Evolutionary conservation across 2,888 invertebrate genomes (phyloP).

Genomic region (Campoplex nolae): DNA sequence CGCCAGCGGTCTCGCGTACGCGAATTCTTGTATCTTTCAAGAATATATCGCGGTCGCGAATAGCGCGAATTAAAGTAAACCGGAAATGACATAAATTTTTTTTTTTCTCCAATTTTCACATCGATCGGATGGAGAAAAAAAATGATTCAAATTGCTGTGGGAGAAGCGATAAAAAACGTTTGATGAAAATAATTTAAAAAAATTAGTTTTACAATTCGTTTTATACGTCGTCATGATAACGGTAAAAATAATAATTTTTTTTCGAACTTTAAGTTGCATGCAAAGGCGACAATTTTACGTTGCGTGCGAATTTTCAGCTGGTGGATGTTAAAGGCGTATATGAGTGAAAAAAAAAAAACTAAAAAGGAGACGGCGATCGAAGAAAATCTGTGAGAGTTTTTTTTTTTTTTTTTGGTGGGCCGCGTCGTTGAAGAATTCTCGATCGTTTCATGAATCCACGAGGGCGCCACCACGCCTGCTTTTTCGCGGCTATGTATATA

Average conservation of each 20-base stretch:
- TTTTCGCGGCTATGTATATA: slow-evolving; percentile 7
- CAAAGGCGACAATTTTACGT: background rate
- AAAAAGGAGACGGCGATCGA: slow-evolving; percentile 2
- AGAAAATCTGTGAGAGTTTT: slow-evolving; percentile 35
- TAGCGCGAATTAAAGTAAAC: too few relatives aligned
- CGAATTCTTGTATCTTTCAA: background rate
- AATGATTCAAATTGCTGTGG: background rate
- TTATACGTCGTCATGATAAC: too few relatives aligned
- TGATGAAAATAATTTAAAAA: background rate
- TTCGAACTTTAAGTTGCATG: background rate
- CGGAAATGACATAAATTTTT: background rate
- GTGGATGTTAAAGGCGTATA: background rate
- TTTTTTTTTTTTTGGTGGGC: slow-evolving; percentile 3
- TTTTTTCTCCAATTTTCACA: background rate
- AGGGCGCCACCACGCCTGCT: slow-evolving; percentile 44
- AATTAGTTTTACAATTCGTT: too few relatives aligned
- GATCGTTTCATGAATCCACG: slow-evolving; percentile 45
- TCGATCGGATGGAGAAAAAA: background rate
- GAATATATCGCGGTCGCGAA: background rate
- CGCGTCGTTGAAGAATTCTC: slow-evolving; percentile 40
- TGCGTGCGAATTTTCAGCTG: too few relatives aligned
- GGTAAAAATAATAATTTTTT: background rate
- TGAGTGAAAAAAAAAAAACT: background rate
- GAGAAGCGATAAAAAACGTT: background rate
- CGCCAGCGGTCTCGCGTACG: slow-evolving; percentile 15